phyloP scores from a whole-genome alignment of 1,140 invertebrate species.

The Halictus rubicundus region DNA sequence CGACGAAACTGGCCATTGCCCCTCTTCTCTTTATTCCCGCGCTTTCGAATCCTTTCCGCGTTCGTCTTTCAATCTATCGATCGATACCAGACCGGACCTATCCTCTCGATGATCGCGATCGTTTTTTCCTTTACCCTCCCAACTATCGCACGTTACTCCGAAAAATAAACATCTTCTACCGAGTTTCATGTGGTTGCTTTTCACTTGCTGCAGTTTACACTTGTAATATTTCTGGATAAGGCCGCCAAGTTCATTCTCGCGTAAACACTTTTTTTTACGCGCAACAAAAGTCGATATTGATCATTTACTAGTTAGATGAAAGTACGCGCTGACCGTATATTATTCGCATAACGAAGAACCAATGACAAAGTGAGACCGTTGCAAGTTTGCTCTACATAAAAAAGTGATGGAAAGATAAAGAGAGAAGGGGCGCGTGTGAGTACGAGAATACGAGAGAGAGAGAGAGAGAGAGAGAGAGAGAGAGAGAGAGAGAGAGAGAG shows the following conservation, averaged over 20 bases:
- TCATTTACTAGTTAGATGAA: too few species aligned
- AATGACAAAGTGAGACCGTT: constrained; percentile 36
- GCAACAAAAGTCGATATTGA: constrained; percentile 20
- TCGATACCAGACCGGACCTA: constrained; percentile 34
- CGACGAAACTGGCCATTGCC: too few species aligned
- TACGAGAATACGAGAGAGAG: background rate
- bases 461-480: constrained; percentile 14
- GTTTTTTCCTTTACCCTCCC: constrained; percentile 17
- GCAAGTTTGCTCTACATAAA: constrained; percentile 21
- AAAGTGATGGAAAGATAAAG: constrained; percentile 16
- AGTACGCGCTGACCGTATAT: constrained; percentile 70
- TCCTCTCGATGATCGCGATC: constrained; percentile 55
- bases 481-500: constrained; percentile 17
- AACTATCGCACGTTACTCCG: too few species aligned
- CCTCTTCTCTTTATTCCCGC: too few species aligned
- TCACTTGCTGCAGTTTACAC: too few species aligned
- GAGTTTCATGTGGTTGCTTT: too few species aligned
- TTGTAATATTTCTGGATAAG: too few species aligned
- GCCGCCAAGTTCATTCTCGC: too few species aligned
- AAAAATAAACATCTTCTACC: too few species aligned
- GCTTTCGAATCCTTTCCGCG: constrained; percentile 29
- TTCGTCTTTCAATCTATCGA: constrained; percentile 34
- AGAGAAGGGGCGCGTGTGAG: background rate
- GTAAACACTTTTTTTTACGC: background rate
- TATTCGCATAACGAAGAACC: constrained; percentile 72